These are phyloP conservation scores for Volucella inflata DNA, from an alignment of 2,888 invertebrate genomes.

Conservation along the genomic window DNA sequence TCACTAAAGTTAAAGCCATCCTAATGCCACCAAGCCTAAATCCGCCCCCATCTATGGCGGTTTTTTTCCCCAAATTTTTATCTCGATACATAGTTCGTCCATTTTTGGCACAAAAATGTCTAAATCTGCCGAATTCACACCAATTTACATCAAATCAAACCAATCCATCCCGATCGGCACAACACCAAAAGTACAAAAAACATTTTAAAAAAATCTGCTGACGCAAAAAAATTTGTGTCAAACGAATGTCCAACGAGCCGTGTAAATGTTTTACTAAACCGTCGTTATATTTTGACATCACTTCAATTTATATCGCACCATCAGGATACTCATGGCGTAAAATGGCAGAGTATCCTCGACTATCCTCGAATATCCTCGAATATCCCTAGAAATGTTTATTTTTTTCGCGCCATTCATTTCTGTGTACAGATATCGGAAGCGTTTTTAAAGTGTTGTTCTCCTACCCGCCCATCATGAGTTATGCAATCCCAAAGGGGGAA, in stretches of 20 bases:
- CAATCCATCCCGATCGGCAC: slow-evolving; percentile 24
- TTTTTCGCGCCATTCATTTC: slow-evolving; percentile 40
- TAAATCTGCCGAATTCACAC: slow-evolving; percentile 25
- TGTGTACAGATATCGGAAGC: slow-evolving; percentile 54
- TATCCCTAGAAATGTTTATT: slow-evolving; percentile 44
- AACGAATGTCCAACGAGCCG: slow-evolving; percentile 54
- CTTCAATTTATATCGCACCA: slow-evolving; percentile 74
- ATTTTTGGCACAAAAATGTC: background rate
- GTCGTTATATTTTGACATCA: slow-evolving; percentile 75
- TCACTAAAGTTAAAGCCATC: no score
- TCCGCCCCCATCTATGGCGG: no score
- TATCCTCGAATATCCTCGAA: slow-evolving; percentile 54
- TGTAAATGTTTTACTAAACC: slow-evolving; percentile 75
- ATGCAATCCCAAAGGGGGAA: slow-evolving; percentile 69
- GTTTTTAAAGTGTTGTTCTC: slow-evolving; percentile 55
- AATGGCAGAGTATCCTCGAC: slow-evolving; percentile 53
- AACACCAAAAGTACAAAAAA: background rate
- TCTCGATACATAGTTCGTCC: no score
- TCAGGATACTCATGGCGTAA: slow-evolving; percentile 66
- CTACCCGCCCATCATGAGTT: slow-evolving; percentile 60
- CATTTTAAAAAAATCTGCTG: background rate
- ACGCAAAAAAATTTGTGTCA: slow-evolving; percentile 18
- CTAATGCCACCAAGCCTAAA: no score
- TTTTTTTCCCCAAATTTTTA: no score
- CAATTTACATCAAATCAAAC: slow-evolving; percentile 45